Conservation (phyloP, 2,888 invertebrate species). For the Catocala sponsa region DNA sequence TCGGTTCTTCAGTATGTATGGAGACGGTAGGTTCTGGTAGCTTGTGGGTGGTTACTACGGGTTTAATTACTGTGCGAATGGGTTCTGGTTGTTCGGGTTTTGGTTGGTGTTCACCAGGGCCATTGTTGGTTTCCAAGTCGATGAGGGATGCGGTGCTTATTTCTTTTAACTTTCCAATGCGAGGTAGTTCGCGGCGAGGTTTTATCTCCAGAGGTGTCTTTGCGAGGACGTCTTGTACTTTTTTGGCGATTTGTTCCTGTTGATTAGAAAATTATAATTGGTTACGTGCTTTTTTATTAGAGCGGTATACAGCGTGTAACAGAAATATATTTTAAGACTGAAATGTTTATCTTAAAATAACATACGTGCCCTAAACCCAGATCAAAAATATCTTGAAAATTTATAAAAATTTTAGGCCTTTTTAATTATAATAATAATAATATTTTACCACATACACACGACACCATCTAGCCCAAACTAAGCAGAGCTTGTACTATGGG, state of each 20-base stretch:
- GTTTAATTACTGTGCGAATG: neutral
- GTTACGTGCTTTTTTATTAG: too few species aligned
- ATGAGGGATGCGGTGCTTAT: constrained; percentile 67
- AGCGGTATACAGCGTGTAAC: too few species aligned
- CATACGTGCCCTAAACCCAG: too few species aligned
- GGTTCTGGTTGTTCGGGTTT: constrained; percentile 27
- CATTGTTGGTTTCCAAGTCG: constrained; percentile 55
- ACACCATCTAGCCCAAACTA: too few species aligned
- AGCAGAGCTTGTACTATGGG: too few species aligned
- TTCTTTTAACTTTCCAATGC: constrained; percentile 68
- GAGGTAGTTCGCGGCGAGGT: constrained; percentile 73
- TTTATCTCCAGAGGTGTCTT: constrained; percentile 91
- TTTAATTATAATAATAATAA: too few species aligned
- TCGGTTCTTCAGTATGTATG: constrained; percentile 53
- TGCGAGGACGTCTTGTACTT: constrained; percentile 91
- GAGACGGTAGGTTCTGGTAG: constrained; percentile 35
- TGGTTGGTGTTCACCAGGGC: constrained; percentile 30
- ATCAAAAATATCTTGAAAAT: too few species aligned
- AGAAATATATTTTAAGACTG: too few species aligned
- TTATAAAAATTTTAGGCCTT: too few species aligned
- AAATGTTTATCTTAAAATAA: too few species aligned
- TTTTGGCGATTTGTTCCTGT: constrained; percentile 91
- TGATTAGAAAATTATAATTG: constrained; percentile 1
- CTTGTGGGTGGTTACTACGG: constrained; percentile 8
- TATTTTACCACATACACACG: too few species aligned